Evolutionary conservation across 53 echinoderm and acorn worm genomes (phyloP).

Genomic region (Antedon mediterranea): DNA sequence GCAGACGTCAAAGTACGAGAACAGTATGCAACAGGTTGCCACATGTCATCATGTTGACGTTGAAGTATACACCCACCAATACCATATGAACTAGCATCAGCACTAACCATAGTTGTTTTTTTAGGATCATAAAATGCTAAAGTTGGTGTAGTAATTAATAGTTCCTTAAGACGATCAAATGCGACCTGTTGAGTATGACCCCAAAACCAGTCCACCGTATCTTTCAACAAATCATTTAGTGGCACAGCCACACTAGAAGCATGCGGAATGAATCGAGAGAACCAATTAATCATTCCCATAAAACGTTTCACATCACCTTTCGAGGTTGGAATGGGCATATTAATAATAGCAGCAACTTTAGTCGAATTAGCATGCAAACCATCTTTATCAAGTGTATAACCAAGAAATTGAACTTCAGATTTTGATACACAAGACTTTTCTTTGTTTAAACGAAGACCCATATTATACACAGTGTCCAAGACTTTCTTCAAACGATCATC

Average conservation of each 20-base stretch:
- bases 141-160: too few species aligned
- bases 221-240: conserved; percentile 11
- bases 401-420: neutral
- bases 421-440: too few species aligned
- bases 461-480: too few species aligned
- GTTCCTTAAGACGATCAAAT: too few species aligned
- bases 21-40: conserved; percentile 8
- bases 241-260: conserved; percentile 6
- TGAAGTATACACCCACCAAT: conserved; percentile 9
- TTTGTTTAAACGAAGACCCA: too few species aligned
- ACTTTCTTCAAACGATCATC: too few species aligned
- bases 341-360: conserved; percentile 5
- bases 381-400: neutral
- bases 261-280: conserved; percentile 1
- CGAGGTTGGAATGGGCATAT: conserved; percentile 6
- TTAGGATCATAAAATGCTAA: neutral
- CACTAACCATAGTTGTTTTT: conserved; percentile 12
- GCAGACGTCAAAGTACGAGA: neutral
- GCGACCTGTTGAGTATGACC: neutral
- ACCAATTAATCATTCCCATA: conserved; percentile 3
- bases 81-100: conserved; percentile 13
- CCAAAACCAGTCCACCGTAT: neutral
- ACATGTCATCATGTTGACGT: neutral
- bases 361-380: conserved; percentile 9
- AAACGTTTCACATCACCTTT: conserved; percentile 7